Conservation (phyloP, 2,113 vertebrate genomes). For the Leucoraja erinaceus region DNA sequence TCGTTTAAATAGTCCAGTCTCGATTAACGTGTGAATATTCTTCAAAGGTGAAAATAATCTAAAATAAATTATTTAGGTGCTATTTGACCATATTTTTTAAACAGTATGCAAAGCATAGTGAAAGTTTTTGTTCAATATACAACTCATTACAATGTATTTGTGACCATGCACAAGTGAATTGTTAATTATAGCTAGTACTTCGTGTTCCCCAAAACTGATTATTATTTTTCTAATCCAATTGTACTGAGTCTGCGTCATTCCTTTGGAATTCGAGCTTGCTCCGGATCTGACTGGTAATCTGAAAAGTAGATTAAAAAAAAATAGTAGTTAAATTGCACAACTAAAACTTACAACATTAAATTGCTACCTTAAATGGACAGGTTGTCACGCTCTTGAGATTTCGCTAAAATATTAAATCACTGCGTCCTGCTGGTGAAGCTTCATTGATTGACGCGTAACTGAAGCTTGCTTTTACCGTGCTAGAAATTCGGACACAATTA, state of each 20-base stretch:
- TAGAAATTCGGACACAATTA: neutral
- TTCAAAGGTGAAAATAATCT: neutral
- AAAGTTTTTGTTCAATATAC: neutral
- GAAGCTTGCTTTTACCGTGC: neutral
- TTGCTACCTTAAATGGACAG: conserved; percentile 30
- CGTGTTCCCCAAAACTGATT: neutral
- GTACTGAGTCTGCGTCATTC: neutral
- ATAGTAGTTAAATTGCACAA: neutral
- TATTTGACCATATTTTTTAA: neutral
- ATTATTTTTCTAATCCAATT: neutral
- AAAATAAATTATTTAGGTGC: neutral
- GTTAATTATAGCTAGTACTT: neutral
- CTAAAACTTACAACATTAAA: conserved; percentile 2
- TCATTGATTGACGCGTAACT: neutral
- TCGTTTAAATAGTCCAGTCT: neutral
- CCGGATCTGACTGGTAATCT: neutral
- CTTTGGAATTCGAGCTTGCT: neutral
- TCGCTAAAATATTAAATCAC: neutral
- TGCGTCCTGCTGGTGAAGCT: neutral
- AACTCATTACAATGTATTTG: neutral
- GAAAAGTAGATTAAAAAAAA: conserved; percentile 2
- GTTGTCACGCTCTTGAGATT: neutral
- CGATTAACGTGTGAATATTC: neutral
- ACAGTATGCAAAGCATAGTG: neutral
- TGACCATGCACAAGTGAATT: neutral